Evolutionary conservation across 2,888 invertebrate genomes (phyloP).

Genomic region (Rhingia campestris): DNA sequence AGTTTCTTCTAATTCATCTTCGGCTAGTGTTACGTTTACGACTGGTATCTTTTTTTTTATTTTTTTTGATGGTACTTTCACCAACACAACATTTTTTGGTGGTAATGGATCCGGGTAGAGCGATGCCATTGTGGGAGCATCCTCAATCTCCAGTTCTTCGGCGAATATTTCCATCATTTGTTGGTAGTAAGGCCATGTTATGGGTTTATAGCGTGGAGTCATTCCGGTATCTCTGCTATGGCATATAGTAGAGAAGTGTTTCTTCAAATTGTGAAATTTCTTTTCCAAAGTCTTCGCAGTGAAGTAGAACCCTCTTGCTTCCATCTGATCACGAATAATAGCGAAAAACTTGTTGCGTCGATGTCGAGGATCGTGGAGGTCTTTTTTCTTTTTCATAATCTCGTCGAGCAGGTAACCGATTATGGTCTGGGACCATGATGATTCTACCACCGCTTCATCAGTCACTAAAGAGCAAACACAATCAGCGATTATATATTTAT

Average conservation of each 20-base stretch:
- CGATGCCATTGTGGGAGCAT: constrained; percentile 62
- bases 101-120: constrained; percentile 37
- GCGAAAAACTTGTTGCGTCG: constrained; percentile 37
- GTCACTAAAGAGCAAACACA: neutral
- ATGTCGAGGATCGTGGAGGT: constrained; percentile 41
- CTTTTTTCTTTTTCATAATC: constrained; percentile 39
- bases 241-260: constrained; percentile 16
- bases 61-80: neutral
- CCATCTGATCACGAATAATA: constrained; percentile 18
- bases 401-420: constrained; percentile 40
- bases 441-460: constrained; percentile 29
- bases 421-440: constrained; percentile 11
- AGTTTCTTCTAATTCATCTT: neutral
- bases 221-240: neutral
- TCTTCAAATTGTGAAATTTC: constrained; percentile 50
- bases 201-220: neutral
- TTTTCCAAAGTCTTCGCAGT: constrained; percentile 18
- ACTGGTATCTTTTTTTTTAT: neutral
- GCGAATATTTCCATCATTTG: constrained; percentile 60
- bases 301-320: constrained; percentile 16
- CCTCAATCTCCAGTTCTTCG: constrained; percentile 54
- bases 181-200: constrained; percentile 31
- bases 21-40: neutral
- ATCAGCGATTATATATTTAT: neutral
- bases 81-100: constrained; percentile 10